Base-by-base conservation (phyloP, 2,113 vertebrate species). In the Triplophysa rosa region DNA sequence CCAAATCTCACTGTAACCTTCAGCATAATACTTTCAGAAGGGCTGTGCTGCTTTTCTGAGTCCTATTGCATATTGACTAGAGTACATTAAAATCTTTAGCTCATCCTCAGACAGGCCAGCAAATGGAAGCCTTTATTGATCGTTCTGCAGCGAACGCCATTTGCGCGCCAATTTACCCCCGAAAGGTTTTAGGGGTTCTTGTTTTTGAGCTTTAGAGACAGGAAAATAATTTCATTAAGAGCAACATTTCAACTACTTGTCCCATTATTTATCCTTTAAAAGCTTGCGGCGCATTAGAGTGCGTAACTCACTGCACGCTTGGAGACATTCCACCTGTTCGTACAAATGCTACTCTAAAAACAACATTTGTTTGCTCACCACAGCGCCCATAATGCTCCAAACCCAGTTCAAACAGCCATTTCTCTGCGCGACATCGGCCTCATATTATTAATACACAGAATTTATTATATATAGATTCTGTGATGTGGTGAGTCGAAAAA, bases 41-140 rank as follows among this genome's bases (percentile, higher is more conserved):
- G 19, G 42, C 73, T 77, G 71, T 37, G 16, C n/a, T 65, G 29
- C 45, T 65, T 33, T 61, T 77, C 73, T 65, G 42, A 26, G 21
- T 54, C 42, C 72, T 16, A 63, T 3, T 24, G 72, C 74, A 65
- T 77, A 77, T 77, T 77, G 74, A 77, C 61, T 49, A 11, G 45
- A 65, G 74, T 54, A 77, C 74, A 77, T 77, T 65, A 33, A 65
- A 64, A 77, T 54, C 59, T 77, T 77, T 47, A 74, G 70, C 62
- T 74, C 58, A 63, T 45, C 23, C 59, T 65, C n/a, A 66, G 61
- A 65, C 74, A 54, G 47, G 40, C 74, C 62, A 65, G 61, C 21
- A 77, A 77, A 77, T 66, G 74, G 74, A 77, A 65, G 26, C 33
- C 74, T 52, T 54, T 77, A 77, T 77, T 77, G 74, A 77, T 77